Evolutionary conservation across 2,113 vertebrate species (phyloP), one percentile per base, ranked within the genome.

Genomic region (Phyllostomus hastatus): DNA sequence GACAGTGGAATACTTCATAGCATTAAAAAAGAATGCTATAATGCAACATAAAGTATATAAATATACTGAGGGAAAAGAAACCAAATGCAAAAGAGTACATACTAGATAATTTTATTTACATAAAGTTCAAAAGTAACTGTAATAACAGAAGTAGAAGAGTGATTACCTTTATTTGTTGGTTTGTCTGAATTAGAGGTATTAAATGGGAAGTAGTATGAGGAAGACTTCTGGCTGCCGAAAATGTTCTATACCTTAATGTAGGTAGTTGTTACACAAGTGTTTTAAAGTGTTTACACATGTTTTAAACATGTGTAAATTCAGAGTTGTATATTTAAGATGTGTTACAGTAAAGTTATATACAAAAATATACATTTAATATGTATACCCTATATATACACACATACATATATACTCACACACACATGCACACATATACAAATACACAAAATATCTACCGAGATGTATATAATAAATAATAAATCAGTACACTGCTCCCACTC

Each of bases 41-140:
- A 43, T 46, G 20, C 11, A 88, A 95, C 33, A 66, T 11, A 35
- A 91, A 93, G 66, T 52, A 41, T n/a, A 73, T 10, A 64, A n/a
- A 33, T 1, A 64, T 28, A 52, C 2, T 88, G 48, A 76, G n/a
- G 50, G 6, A 72, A 95, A 88, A 88, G 76, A 54, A 91, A 19
- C 4, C 38, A 90, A 64, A 46, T 22, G 76, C 19, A 61, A 66
- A 84, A 88, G 24, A 84, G 19, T n/a, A 72, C 4, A 35, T 43
- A 88, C 3, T 79, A 33, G 38, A 66, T 76, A 69, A 92, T 66
- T 81, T 16, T 33, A 82, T 66, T 81, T n/a, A 92, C 7, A 54
- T 52, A n/a, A 88, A 94, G 35, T 59, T 81, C 48, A 92, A 78
- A 93, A 96, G 73, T 70, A 81, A 95, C 69, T 80, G 50, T 41